Evolutionary conservation across 2,888 invertebrate genomes (phyloP), one percentile per base, ranked within the genome.

Genomic region (Hololepta plana): DNA sequence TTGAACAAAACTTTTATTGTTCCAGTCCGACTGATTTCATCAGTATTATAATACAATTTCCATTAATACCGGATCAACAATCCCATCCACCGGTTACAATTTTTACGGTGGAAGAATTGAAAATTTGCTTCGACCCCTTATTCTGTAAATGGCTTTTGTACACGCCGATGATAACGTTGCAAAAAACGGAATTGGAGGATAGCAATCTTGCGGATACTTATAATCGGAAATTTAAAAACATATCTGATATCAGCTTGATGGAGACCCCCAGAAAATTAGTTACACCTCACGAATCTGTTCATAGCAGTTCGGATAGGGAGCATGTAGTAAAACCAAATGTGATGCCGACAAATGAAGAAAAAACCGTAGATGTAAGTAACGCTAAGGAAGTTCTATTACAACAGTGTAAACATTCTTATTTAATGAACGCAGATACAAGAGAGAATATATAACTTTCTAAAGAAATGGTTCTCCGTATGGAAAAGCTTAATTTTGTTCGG

Each of bases 81-180:
- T 43, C 46, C 11, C 58, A 62, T 43, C 55, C 62, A 3, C 50
- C 63, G 1, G 45, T 65, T 20, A 26, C 63, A n/a, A 49, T 59
- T 2, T 57, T 63, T 33, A 55, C 57, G 41, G 34, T 63, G 5
- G 53, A 58, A 32, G 59, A 64, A 41, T 59, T 62, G 30, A 49
- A 57, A 35, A 50, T 63, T 17, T 62, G 62, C 15, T 41, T 72
- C 2, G 74, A 75, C 47, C 74, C 74, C 1, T 48, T 74, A n/a
- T 45, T 75, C 7, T 58, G 67, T 26, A 56, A 62, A 20, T 75
- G 71, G 67, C 47, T 75, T n/a, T 54, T 65, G 2, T 75, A 74
- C 46, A 51, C 52, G 23, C 53, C 52, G 30, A 28, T 39, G 28
- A 35, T 36, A 5, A 12, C 23, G 3, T 27, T 22, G 8, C 25